phyloP scores from a whole-genome alignment of 2,888 invertebrate species.

The Myopa testacea region DNA sequence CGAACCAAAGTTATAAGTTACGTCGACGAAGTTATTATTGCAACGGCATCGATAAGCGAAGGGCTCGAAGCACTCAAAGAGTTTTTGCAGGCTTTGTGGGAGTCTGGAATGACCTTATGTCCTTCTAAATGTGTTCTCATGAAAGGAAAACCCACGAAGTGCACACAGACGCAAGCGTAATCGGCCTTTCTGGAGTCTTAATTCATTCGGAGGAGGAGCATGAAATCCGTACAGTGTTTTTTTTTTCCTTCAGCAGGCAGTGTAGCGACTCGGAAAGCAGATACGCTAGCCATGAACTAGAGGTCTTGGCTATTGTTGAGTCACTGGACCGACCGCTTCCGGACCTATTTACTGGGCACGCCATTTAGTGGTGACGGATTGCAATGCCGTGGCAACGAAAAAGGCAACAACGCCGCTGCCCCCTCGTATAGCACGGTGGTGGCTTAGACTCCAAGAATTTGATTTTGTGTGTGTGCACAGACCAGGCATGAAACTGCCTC shows the following conservation, averaged over 20 bases:
- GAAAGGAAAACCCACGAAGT: constrained; percentile 27
- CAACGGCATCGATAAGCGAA: constrained; percentile 28
- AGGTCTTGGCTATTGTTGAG: constrained; percentile 58
- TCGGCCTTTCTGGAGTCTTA: not conserved
- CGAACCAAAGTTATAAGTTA: constrained; percentile 3
- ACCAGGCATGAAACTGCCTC: constrained; percentile 24
- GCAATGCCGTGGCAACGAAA: constrained; percentile 17
- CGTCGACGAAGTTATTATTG: constrained; percentile 44
- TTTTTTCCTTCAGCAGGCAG: not conserved
- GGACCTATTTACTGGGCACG: constrained; percentile 57
- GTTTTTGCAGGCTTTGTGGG: constrained; percentile 18
- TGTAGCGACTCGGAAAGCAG: not conserved
- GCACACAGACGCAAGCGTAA: constrained; percentile 15
- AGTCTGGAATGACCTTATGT: not conserved
- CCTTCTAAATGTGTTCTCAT: constrained; percentile 22
- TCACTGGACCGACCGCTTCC: constrained; percentile 58
- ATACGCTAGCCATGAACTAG: constrained; percentile 36
- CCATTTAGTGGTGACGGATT: constrained; percentile 46
- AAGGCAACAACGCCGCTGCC: constrained; percentile 7
- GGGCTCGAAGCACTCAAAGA: constrained; percentile 29
- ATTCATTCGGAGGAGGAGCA: not conserved
- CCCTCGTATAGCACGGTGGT: constrained; percentile 22
- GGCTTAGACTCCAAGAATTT: constrained; percentile 38
- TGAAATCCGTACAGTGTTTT: not conserved
- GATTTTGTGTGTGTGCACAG: constrained; percentile 37